Base-by-base conservation (phyloP, 2,888 invertebrate genomes). In the Julus scanicus region DNA sequence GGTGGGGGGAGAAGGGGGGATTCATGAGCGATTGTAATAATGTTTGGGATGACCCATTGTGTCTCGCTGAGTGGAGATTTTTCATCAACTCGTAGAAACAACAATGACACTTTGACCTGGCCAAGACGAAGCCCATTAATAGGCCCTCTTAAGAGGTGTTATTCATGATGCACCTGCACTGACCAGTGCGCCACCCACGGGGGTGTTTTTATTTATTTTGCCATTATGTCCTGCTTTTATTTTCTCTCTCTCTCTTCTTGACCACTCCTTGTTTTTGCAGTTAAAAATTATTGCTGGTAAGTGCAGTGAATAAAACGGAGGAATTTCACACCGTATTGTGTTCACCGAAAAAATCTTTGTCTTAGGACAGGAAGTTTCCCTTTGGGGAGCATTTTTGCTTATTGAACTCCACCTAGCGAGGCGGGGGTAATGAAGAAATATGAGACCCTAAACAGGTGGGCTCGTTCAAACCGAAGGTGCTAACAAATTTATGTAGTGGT, bases 61-160 rank as follows among this genome's bases (percentile, higher is more conserved):
- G n/a, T n/a, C n/a, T n/a, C n/a, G n/a, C n/a, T n/a, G n/a, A n/a
- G 63, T 63, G n/a, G 8, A 63, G 63, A 63, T 63, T 63, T 63
- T 63, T n/a, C 63, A 63, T n/a, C n/a, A n/a, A n/a, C n/a, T n/a
- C n/a, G n/a, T n/a, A n/a, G n/a, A 57, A 57, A 15, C 57, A 57
- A 71, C 71, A 29, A 71, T 71, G 71, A 29, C 71, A 71, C 71
- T n/a, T 71, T 71, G 71, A 71, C 71, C 71, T 71, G 71, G 20
- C 71, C 71, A 29, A 29, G 71, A 71, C 71, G 71, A 1, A 29
- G 20, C 71, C 71, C 71, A 71, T 71, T 71, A 71, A 71, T 71
- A 71, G 71, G 71, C 71, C 71, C 71, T 71, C 71, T 71, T 71
- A 71, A 71, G 71, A 71, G 71, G 71, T 71, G 71, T 71, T 71